Evolutionary conservation across 92 coral and sea anemone genomes (phyloP), one percentile per base, ranked within the genome.

Genomic region (Porites cylindrica): DNA sequence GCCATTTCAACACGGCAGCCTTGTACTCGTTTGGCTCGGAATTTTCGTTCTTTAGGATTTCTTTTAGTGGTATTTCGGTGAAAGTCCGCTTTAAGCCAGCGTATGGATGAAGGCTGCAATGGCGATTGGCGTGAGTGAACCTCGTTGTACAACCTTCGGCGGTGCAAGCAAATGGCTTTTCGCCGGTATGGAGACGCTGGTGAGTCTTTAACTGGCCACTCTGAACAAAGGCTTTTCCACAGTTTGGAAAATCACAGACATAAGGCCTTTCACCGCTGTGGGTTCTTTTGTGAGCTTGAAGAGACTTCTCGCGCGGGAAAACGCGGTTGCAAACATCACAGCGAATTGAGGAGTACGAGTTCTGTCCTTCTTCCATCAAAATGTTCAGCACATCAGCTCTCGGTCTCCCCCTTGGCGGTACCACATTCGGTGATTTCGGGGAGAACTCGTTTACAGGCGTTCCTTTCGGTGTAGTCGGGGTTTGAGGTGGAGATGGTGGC

Each of bases 231-330:
- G 98, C 98, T 86, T 95, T 97, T 72, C 96, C 99, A 87, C 99
- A 97, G 94, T 93, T 95, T 53, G 99, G 99, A 74, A 97, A 97
- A 85, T 97, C 99, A 62, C 99, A 97, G 65, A 94, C 90, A 81
- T 95, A 97, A 18, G 99, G 99, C 72, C 99, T 88, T 61, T 97
- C 99, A 29, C 99, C 99, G 70, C 98, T 94, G 89, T 97, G 99
- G 80, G 99, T 97, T 61, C 99, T 93, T 86, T 95, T 97, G 94
- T 97, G 99, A 68, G 99, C 99, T 97, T 97, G 99, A 21, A 97
- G 92, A 58, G 99, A 97, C 79, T 97, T 97, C 83, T 97, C 99
- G 94, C 99, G 99, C 99, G 99, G 99, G 96, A 97, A 97, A 85
- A 97, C 99, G 63, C 99, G 94, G 43, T 93, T 89, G 69, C 99